Evolutionary conservation across 2,888 invertebrate species (phyloP), one percentile per base, ranked within the genome.

Genomic region (Lasioglossum oenotherae): DNA sequence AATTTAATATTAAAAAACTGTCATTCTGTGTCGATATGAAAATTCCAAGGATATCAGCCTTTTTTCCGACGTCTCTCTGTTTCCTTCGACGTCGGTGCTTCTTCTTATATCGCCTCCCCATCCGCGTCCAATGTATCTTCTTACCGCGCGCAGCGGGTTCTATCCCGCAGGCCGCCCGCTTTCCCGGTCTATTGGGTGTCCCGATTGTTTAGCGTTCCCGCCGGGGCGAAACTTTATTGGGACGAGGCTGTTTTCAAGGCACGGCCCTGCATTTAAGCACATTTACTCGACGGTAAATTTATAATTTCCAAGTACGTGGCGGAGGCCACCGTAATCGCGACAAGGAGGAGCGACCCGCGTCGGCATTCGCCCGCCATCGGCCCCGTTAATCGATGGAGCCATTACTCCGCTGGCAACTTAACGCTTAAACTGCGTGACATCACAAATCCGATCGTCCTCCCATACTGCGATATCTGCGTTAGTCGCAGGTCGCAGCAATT

Each of bases 1-100:
- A 95, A 95, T 95, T 95, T 95, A 94, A 95, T 95, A 95, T 95
- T 93, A 94, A 94, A 94, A 94, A 93, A 93, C 93, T 94, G 94
- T 94, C 94, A 94, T 95, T 94, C 93, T 93, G 92, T 92, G 93
- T 93, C 94, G 94, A 95, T 95, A 95, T 95, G 94, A 94, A 95
- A 95, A 95, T 95, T 95, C 95, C 95, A 91, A 90, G 91, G 92
- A 93, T 94, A 94, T 93, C 93, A 92, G 90, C 89, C 89, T 90
- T 86, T 92, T 91, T 89, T 84, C 88, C 88, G 85, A 84, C 87
- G 86, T 89, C 88, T 89, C 87, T 89, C 88, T 89, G 87, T 89
- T 89, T 89, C 84, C 78, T 74, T 87, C 87, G 72, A 78, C 81
- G 75, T 87, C 82, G 60, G 60, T 14, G 60, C 67, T 35, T 35